Base-by-base conservation (phyloP, 2,888 invertebrate species). In the Latrodectus hesperus region DNA sequence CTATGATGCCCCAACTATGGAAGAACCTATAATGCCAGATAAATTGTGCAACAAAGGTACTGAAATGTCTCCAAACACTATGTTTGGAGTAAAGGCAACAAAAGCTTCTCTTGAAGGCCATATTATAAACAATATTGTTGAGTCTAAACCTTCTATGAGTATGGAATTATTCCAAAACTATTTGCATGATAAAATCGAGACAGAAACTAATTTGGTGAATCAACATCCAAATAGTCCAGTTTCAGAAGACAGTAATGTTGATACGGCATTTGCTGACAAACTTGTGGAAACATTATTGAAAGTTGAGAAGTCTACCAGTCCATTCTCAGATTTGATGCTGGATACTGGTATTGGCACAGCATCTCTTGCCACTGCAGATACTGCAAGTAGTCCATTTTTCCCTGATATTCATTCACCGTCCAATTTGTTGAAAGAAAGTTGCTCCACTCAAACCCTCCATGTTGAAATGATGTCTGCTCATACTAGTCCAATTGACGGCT, bases 271-370 rank as follows among this genome's bases (percentile, higher is more conserved):
- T 55, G 55, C 8, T 55, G 55, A 55, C 16, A 55, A 55, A 55
- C 5, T 67, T 9, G 38, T 53, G 1, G 78, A 84, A 64, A 68
- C 17, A 67, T 71, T 71, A 38, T 52, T 81, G 10, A 89, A 82
- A 51, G 70, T 86, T 55, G 89, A 89, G 67, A 83, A 79, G 51
- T 84, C 89, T 17, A 89, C 89, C 17, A 89, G 89, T 74, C 89
- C 89, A 38, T 82, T 86, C 49, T 85, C 83, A 5, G 89, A 86
- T 67, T 10, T 77, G 16, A 82, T 79, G 84, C 52, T 86, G 49
- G 89, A 89, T 64, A 86, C 85, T n/a, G 89, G 85, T 9, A 79
- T 89, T n/a, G 85, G 85, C 14, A 89, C 89, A 14, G 89, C 83
- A 60, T 86, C 89, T 2, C 78, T 79, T 16, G 65, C 79, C 26